Base-by-base conservation (phyloP, 2,888 invertebrate genomes). In the Troides aeacus region DNA sequence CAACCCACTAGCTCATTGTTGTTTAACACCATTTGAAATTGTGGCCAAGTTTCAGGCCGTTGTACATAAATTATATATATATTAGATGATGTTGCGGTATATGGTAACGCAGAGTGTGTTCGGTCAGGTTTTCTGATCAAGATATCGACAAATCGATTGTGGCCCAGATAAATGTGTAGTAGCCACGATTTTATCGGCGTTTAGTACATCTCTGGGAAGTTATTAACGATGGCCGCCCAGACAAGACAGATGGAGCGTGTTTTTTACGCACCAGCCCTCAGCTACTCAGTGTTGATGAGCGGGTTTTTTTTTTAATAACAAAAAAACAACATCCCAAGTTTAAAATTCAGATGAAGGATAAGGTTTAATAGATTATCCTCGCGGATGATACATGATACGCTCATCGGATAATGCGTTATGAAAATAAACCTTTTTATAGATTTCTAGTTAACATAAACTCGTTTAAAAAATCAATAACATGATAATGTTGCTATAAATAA, bases 111-210 rank as follows among this genome's bases (percentile, higher is more conserved):
- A 24, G 50, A 58, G 18, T 24, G 10, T 56, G 70, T 60, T 59
- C 53, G 71, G 74, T 77, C 77, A 75, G 75, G 78, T 72, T 76
- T 74, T 74, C 68, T 75, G 78, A 82, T 82, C 79, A 73, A 84
- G 83, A 84, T 84, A 84, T 83, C 78, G 75, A 76, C 71, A 74
- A 78, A 74, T 76, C 78, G 86, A 87, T 89, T 75, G 81, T 83
- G 80, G 70, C 77, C 73, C 73, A 74, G 84, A 85, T 87, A 83
- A 80, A 73, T 76, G 74, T 70, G 75, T 78, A 78, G 82, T 82
- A 82, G 83, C 81, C 30, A 75, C 75, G 85, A 86, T 85, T 80
- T 84, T 86, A 87, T 87, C 87, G 77, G 68, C 79, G 73, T 79
- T 84, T 80, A 81, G 81, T 75, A 79, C 78, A 80, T 81, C 81